Evolutionary conservation across 2,113 vertebrate species (phyloP).

Genomic region (Perccottus glenii): DNA sequence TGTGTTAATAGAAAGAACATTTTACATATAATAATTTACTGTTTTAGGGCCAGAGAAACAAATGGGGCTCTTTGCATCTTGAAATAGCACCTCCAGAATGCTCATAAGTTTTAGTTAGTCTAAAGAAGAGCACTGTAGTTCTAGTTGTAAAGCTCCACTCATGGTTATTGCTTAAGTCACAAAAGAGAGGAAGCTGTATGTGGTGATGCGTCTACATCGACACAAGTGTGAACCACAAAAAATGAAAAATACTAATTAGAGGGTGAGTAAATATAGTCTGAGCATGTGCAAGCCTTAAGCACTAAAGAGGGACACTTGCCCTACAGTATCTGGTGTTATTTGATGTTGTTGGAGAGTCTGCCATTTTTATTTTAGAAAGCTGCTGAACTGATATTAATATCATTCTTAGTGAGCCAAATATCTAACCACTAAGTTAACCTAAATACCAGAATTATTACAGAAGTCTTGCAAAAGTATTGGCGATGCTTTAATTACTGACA

Average conservation of each 20-base stretch:
- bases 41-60: too few relatives aligned
- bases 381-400: not conserved
- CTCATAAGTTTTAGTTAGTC: too few relatives aligned
- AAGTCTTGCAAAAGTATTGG: too few relatives aligned
- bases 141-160: too few relatives aligned
- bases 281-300: constrained; percentile 1
- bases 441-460: too few relatives aligned
- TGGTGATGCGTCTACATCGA: not conserved
- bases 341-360: not conserved
- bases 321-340: not conserved
- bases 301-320: not conserved
- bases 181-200: not conserved
- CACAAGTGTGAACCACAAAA: constrained; percentile 4
- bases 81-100: too few relatives aligned
- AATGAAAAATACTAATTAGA: constrained; percentile 4
- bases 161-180: too few relatives aligned
- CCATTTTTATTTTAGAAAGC: not conserved
- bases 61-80: too few relatives aligned
- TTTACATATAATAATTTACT: too few relatives aligned
- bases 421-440: not conserved
- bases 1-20: not conserved
- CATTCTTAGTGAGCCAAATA: not conserved
- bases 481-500: not conserved
- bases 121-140: too few relatives aligned
- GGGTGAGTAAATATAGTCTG: not conserved